phyloP scores from a whole-genome alignment of 53 echinoderm and acorn worm species.

The Crossaster papposus region DNA sequence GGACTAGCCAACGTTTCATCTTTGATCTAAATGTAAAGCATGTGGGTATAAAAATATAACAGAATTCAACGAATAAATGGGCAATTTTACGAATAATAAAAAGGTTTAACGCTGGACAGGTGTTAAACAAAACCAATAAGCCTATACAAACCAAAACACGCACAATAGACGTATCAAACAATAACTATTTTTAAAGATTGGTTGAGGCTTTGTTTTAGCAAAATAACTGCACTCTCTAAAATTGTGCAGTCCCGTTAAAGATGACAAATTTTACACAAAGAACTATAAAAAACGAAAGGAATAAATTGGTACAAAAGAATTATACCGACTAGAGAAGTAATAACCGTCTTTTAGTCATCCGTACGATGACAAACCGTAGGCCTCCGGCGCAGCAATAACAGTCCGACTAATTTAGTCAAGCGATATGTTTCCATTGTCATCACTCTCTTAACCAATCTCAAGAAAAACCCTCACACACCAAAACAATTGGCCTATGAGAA shows the following conservation, averaged over 20 bases:
- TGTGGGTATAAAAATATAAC: not conserved
- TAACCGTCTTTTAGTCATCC: not conserved
- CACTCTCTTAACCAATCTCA: not conserved
- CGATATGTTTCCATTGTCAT: constrained; percentile 48
- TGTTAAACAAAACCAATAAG: not conserved
- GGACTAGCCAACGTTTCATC: too few relatives aligned
- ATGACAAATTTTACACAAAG: not conserved
- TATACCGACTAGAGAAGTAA: not conserved
- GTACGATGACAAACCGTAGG: constrained; percentile 28
- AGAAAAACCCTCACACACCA: constrained; percentile 6
- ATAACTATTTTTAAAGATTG: too few relatives aligned
- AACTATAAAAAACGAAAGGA: not conserved
- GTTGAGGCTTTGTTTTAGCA: too few relatives aligned
- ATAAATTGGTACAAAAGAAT: not conserved
- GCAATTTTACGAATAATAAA: not conserved
- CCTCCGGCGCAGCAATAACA: constrained; percentile 55
- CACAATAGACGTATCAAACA: too few relatives aligned
- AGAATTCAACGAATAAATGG: not conserved
- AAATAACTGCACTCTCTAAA: too few relatives aligned
- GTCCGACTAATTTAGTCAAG: constrained; percentile 51
- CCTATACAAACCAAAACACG: too few relatives aligned
- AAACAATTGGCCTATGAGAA: constrained; percentile 30
- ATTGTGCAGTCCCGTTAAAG: too few relatives aligned
- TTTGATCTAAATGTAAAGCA: not conserved
- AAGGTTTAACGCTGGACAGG: not conserved